phyloP scores from a whole-genome alignment of 2,888 invertebrate genomes.

The Tryphoninae sp. region DNA sequence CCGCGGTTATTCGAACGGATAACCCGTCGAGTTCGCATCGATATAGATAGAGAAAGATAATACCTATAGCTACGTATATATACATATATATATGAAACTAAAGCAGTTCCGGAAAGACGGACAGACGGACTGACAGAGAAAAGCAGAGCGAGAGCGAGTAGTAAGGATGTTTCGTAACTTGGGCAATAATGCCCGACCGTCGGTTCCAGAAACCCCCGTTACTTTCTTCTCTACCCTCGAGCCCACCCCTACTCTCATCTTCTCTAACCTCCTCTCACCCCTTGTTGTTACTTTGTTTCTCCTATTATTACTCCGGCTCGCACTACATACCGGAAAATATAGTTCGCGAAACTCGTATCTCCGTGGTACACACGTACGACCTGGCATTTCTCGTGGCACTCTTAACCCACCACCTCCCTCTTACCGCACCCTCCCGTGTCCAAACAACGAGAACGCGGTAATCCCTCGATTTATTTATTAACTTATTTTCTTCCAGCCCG shows the following conservation, averaged over 20 bases:
- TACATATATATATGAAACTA: background rate
- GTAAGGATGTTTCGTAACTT: constrained; percentile 74
- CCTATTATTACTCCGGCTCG: constrained; percentile 4
- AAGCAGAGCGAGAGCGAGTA: constrained; percentile 62
- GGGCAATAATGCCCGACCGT: constrained; percentile 76
- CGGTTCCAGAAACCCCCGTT: constrained; percentile 69
- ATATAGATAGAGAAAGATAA: constrained; percentile 34
- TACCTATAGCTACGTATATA: constrained; percentile 18
- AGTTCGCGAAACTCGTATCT: constrained; percentile 73
- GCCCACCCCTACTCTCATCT: background rate
- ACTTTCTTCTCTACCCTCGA: background rate
- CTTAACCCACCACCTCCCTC: constrained; percentile 15
- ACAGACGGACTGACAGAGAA: constrained; percentile 60
- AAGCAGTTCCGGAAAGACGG: constrained; percentile 47
- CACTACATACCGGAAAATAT: constrained; percentile 55
- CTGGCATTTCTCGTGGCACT: constrained; percentile 27
- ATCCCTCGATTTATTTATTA: constrained; percentile 71
- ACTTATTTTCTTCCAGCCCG: constrained; percentile 65
- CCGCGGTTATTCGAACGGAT: constrained; percentile 23
- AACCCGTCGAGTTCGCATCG: constrained; percentile 23
- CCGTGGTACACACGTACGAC: constrained; percentile 60
- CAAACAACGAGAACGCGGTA: constrained; percentile 46
- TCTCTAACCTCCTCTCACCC: constrained; percentile 13
- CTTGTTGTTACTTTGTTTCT: constrained; percentile 26
- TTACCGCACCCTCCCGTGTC: constrained; percentile 29